Evolutionary conservation across 2,113 vertebrate species (phyloP), one percentile per base, ranked within the genome.

Genomic region (Chionomys nivalis): DNA sequence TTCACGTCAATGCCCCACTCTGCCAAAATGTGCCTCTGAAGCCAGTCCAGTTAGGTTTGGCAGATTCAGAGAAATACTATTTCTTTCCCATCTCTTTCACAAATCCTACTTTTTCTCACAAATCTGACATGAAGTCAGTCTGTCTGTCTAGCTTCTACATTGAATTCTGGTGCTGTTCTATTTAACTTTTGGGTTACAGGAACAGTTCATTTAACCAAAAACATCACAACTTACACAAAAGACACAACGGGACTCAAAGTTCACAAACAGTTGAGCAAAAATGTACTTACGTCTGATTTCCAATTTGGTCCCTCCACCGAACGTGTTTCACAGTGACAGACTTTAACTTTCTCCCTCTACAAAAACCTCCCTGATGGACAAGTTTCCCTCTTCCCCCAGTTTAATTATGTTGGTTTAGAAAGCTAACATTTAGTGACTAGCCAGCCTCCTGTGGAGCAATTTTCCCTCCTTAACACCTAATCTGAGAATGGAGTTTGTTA

Each of bases 251-350:
- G 10, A 86, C 65, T n/a, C 44, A 95, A 82, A 61, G 31, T 23
- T 93, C 39, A 65, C 13, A n/a, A 72, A 82, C 26, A 90, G 90
- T 26, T 55, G 87, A 94, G 70, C 28, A 72, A 97, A 94, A 91
- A 66, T 65, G 49, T 85, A 98, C 97, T 98, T 95, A 98, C 77
- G 19, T 97, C 96, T 97, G 17, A 96, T 55, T 44, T 97, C 95
- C 73, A 98, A 0, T 42, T 13, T 96, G 87, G 96, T 98, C 47
- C 92, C 94, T 21, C 0, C 0, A 49, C 98, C 31, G 1, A 97
- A 96, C 42, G 78, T 97, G 52, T 72, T 16, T 68, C 97, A 97
- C 73, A 96, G 81, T 94, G 96, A 42, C 68, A 70, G 2, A 0
- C 23, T 77, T 33, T 91, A 72, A 58, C 14, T 73, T 55, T 91